Evolutionary conservation across 2,113 vertebrate species (phyloP).

Genomic region (Hyperoodon ampullatus): DNA sequence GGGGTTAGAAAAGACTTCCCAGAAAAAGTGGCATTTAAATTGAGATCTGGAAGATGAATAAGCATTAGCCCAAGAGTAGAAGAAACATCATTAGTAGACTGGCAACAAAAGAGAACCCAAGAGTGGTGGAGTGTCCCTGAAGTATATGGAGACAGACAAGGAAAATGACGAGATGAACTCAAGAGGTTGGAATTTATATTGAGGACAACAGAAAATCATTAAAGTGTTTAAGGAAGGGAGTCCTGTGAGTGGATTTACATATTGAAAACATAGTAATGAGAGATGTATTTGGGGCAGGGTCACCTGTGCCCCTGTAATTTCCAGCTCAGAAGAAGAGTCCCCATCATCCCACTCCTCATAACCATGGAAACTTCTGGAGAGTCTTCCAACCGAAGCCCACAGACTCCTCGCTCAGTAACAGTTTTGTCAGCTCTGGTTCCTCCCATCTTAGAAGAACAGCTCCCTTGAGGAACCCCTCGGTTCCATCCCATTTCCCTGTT

Average conservation of each 20-base stretch:
- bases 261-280: neutral
- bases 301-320: neutral
- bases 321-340: neutral
- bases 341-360: neutral
- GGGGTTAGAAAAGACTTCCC: neutral
- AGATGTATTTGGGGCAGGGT: neutral
- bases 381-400: neutral
- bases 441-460: neutral
- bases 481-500: neutral
- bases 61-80: neutral
- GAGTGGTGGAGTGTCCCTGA: neutral
- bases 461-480: neutral
- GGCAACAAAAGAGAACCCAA: neutral
- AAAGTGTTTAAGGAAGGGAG: neutral
- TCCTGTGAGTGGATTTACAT: neutral
- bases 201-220: neutral
- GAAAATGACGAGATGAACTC: neutral
- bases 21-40: neutral
- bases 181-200: no score
- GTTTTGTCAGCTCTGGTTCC: neutral
- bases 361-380: neutral
- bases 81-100: neutral
- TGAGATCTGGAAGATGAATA: neutral
- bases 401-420: fast-evolving
- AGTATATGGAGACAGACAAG: neutral